phyloP scores from a whole-genome alignment of 2,888 invertebrate species.

The Dascillus cervinus region DNA sequence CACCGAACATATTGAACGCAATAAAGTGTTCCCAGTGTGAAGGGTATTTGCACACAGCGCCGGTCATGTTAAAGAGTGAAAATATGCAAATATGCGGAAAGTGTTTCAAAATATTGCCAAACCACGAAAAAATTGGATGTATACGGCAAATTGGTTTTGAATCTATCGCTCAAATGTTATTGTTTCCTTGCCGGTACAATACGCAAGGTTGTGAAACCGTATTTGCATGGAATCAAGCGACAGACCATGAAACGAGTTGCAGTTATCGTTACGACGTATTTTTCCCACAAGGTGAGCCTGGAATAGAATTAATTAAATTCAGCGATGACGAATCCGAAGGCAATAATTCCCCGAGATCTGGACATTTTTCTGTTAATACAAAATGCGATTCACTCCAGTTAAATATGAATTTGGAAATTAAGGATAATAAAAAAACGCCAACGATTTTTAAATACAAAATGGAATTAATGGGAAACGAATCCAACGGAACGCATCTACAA shows the following conservation, averaged over 20 bases:
- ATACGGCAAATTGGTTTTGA: conserved; percentile 27
- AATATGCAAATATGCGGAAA: conserved; percentile 29
- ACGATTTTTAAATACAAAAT: conserved; percentile 15
- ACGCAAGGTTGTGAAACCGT: conserved; percentile 23
- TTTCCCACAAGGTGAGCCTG: conserved; percentile 8
- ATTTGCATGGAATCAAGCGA: conserved; percentile 23
- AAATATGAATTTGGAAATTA: conserved; percentile 12
- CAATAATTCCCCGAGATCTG: background rate
- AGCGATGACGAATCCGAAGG: background rate
- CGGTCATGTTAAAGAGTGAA: conserved; percentile 20
- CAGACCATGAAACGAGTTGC: conserved; percentile 27
- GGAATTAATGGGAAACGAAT: conserved; percentile 17
- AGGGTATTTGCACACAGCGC: conserved; percentile 26
- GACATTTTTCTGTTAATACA: conserved; percentile 3
- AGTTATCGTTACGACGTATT: conserved; percentile 19
- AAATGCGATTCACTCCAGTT: conserved; percentile 9
- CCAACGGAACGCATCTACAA: conserved; percentile 5
- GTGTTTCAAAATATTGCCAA: conserved; percentile 29
- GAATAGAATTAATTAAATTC: background rate
- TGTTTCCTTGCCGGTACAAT: conserved; percentile 30
- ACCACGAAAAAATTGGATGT: conserved; percentile 23
- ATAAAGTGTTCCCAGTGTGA: conserved; percentile 18
- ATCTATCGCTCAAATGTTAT: conserved; percentile 22
- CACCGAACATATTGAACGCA: conserved; percentile 2
- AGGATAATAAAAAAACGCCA: conserved; percentile 12